A percentile compares a stretch with the other conserved stretches of the same genome.
Conservation (phyloP, 2,797 vertebrate species). For the Morus bassanus region DNA sequence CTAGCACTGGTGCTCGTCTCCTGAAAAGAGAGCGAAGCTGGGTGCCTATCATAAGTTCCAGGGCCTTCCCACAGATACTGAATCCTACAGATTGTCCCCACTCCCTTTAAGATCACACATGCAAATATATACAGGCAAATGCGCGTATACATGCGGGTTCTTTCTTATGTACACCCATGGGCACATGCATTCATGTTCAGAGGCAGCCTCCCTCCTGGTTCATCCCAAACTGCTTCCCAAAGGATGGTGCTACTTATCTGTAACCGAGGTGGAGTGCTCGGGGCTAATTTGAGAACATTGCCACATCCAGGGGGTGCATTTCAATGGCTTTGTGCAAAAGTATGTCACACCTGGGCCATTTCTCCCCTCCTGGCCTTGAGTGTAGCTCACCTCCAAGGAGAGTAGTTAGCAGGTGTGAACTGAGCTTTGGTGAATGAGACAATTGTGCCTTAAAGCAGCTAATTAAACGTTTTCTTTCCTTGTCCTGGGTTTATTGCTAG, state of each 20-base stretch:
- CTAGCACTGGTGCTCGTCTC: not conserved
- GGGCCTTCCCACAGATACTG: not conserved
- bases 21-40: not conserved
- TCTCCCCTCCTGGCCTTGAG: not conserved
- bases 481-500: not conserved
- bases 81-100: not conserved
- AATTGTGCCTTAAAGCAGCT: not conserved
- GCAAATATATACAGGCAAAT: not conserved
- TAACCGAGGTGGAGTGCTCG: not conserved
- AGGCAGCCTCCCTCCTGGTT: not conserved
- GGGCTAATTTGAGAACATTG: not conserved
- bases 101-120: not conserved
- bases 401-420: constrained; percentile 45
- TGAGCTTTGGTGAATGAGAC: not conserved
- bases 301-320: not conserved
- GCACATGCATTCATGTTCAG: not conserved
- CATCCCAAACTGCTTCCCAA: not conserved
- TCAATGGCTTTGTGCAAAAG: not conserved
- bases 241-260: not conserved
- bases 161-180: not conserved
- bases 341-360: constrained; percentile 7
- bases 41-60: not conserved
- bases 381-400: not conserved
- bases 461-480: not conserved
- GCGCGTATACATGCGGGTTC: fast-evolving